Percentiles rank a stretch among this genome's conserved stretches.
These are phyloP conservation scores for Onychostoma macrolepis DNA, from an alignment of 2,113 vertebrate species.

Conservation along the genomic window DNA sequence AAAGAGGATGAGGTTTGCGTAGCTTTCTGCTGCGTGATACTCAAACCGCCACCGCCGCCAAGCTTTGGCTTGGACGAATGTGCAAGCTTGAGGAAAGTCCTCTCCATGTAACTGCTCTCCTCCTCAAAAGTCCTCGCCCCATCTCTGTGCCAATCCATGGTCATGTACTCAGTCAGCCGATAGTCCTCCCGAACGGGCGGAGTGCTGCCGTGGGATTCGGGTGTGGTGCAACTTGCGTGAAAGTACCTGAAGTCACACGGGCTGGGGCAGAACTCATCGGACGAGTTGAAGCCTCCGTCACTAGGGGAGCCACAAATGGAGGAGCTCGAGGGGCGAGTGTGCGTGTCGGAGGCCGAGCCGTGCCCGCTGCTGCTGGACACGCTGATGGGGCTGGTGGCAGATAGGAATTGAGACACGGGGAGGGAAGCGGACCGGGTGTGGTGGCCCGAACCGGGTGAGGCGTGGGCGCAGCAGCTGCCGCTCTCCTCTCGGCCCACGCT, in stretches of 20 bases:
- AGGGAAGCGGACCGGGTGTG: constrained; percentile 87
- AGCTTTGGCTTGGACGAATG: constrained; percentile 88
- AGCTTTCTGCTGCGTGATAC: constrained; percentile 69
- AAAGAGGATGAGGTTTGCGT: constrained; percentile 86
- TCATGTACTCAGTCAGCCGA: constrained; percentile 87
- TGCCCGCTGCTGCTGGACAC: constrained; percentile 85
- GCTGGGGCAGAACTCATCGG: constrained; percentile 91
- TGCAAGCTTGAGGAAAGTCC: constrained; percentile 87
- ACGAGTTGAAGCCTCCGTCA: constrained; percentile 90
- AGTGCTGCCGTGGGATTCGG: constrained; percentile 87
- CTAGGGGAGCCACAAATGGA: constrained; percentile 92
- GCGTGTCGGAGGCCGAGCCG: constrained; percentile 81
- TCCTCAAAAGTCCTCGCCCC: constrained; percentile 47
- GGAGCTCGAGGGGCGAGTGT: constrained; percentile 85
- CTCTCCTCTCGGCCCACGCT: constrained; percentile 56
- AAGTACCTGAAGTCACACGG: constrained; percentile 82
- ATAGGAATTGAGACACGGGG: constrained; percentile 84
- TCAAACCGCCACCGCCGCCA: constrained; percentile 76
- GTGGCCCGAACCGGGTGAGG: constrained; percentile 57
- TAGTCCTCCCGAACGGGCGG: constrained; percentile 80
- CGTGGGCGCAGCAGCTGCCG: constrained; percentile 38
- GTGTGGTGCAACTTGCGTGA: constrained; percentile 86
- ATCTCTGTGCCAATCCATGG: constrained; percentile 82
- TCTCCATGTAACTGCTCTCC: constrained; percentile 70
- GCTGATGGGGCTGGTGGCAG: constrained; percentile 84